These are phyloP conservation scores for Bufo gargarizans DNA, from an alignment of 2,113 vertebrate genomes.

Conservation along the genomic window DNA sequence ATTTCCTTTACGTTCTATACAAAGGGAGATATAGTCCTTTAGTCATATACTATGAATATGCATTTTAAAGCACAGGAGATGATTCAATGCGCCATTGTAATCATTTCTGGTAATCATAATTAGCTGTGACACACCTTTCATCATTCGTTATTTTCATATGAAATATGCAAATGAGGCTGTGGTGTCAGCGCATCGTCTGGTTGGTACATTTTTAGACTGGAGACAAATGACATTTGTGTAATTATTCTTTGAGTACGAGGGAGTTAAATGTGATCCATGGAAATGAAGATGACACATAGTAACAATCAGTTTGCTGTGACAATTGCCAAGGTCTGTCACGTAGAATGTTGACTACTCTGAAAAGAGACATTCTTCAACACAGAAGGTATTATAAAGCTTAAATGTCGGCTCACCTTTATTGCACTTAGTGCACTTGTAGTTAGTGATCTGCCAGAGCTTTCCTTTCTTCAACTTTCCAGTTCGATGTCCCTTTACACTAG, in stretches of 20 bases:
- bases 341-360: background rate
- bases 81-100: background rate
- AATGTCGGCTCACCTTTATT: too few species aligned
- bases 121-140: background rate
- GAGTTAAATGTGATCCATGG: background rate
- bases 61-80: background rate
- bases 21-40: background rate
- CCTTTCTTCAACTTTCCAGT: too few species aligned
- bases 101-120: background rate
- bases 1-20: too few species aligned
- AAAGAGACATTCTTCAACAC: too few species aligned
- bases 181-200: background rate
- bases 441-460: too few species aligned
- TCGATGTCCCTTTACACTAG: too few species aligned
- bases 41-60: background rate
- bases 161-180: background rate
- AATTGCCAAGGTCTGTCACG: background rate
- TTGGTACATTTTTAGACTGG: background rate
- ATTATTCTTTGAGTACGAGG: background rate
- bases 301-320: background rate
- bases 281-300: background rate
- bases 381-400: too few species aligned
- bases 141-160: background rate
- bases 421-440: too few species aligned
- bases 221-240: slow-evolving; percentile 17